Evolutionary conservation across 2,113 vertebrate species (phyloP).

Genomic region (Pterocles orientalis): DNA sequence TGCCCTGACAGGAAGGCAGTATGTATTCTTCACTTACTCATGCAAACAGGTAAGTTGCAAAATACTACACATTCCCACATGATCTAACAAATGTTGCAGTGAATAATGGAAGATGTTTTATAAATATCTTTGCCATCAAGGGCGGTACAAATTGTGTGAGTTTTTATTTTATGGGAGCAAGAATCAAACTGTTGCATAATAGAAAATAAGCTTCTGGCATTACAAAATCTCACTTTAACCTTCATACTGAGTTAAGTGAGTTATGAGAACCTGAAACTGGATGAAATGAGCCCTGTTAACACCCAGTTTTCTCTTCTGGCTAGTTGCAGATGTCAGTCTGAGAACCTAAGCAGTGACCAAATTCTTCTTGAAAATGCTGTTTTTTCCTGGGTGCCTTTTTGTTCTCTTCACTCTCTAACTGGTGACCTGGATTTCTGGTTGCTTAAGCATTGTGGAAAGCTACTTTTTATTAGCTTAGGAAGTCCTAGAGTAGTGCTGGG

Average conservation of each 20-base stretch:
- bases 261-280: not conserved
- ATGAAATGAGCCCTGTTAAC: not conserved
- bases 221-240: not conserved
- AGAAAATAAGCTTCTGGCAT: not conserved
- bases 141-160: not conserved
- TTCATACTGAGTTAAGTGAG: not conserved
- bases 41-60: not conserved
- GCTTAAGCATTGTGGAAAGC: not conserved
- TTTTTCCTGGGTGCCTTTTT: not conserved
- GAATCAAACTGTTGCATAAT: not conserved
- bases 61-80: not conserved
- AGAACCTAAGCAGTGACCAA: not conserved
- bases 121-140: not conserved
- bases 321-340: not conserved
- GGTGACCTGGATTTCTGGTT: not conserved
- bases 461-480: not conserved
- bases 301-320: not conserved
- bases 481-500: not conserved
- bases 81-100: not conserved
- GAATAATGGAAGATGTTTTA: not conserved
- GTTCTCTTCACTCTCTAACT: not conserved
- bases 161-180: not conserved
- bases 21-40: not conserved
- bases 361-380: not conserved
- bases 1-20: not conserved